Conservation (phyloP, 2,888 invertebrate species). For the Pachydiplax longipennis region DNA sequence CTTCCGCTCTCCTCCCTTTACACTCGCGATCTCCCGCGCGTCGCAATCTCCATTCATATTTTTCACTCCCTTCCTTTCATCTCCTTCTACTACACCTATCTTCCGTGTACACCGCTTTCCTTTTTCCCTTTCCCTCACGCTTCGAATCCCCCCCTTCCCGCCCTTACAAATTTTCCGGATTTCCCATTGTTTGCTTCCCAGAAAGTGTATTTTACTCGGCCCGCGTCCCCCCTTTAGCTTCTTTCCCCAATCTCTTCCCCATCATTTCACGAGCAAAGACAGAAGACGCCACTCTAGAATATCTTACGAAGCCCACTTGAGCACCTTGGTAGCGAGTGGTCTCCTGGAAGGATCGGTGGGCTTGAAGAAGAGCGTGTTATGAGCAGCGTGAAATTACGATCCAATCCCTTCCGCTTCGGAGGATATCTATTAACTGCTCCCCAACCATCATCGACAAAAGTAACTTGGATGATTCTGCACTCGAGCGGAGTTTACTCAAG, state of each 20-base stretch:
- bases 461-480: too few relatives aligned
- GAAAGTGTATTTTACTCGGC: neutral
- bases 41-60: conserved; percentile 3
- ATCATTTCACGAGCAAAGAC: neutral
- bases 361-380: too few relatives aligned
- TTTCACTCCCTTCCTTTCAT: neutral
- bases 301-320: too few relatives aligned
- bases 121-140: neutral
- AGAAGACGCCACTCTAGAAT: neutral
- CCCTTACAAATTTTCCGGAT: conserved; percentile 33
- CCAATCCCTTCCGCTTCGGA: too few relatives aligned
- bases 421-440: too few relatives aligned
- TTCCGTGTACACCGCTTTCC: neutral
- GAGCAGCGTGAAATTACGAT: too few relatives aligned
- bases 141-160: neutral
- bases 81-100: neutral
- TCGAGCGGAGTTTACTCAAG: too few relatives aligned
- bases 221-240: neutral
- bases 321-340: too few relatives aligned
- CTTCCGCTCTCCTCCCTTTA: neutral
- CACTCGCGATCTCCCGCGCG: neutral
- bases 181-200: conserved; percentile 27
- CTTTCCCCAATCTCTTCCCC: neutral
- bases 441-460: too few relatives aligned
- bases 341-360: too few relatives aligned